These are phyloP conservation scores for Melolontha melolontha DNA, from an alignment of 2,888 invertebrate species.

Conservation along the genomic window DNA sequence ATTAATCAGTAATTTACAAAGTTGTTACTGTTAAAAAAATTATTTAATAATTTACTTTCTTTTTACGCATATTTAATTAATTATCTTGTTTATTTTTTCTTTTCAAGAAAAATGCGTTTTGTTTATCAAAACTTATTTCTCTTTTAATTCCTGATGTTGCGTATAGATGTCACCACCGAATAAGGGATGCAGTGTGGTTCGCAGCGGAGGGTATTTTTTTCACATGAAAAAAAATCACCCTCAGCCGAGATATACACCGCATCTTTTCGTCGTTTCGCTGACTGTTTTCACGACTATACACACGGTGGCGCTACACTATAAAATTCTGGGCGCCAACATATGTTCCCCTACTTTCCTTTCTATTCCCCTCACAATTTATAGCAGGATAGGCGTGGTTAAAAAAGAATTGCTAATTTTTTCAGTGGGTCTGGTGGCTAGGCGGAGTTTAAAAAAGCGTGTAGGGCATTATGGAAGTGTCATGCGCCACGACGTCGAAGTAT, in stretches of 20 bases:
- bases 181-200: constrained; percentile 35
- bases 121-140: constrained; percentile 28
- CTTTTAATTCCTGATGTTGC: not conserved
- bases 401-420: constrained; percentile 59
- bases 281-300: constrained; percentile 16
- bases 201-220: constrained; percentile 25
- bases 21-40: no score
- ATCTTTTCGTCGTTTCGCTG: constrained; percentile 20
- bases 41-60: no score
- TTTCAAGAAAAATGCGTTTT: no score
- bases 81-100: no score
- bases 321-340: constrained; percentile 22
- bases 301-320: constrained; percentile 29
- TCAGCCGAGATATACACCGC: constrained; percentile 32
- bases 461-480: constrained; percentile 59
- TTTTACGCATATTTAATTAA: no score
- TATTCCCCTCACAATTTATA: constrained; percentile 50
- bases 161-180: constrained; percentile 22
- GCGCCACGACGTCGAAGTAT: constrained; percentile 59
- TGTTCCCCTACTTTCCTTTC: constrained; percentile 42
- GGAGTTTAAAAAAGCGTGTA: constrained; percentile 63
- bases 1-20: no score
- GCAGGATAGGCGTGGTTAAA: constrained; percentile 52
- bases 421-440: constrained; percentile 59
- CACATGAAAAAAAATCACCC: constrained; percentile 23